Conservation (phyloP, 2,888 invertebrate species). For the Trissolcus japonicus region DNA sequence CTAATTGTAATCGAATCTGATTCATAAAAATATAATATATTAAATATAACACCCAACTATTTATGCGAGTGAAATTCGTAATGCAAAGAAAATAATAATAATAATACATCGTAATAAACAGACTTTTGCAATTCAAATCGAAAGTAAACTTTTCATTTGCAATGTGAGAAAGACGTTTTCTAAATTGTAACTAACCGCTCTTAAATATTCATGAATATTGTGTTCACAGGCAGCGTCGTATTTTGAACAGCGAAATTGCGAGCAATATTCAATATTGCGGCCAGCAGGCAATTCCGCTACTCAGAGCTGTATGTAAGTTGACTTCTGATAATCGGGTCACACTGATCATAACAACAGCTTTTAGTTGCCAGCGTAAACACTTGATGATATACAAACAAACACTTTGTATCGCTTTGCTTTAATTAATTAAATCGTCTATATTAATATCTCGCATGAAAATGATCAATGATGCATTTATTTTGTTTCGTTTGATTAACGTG, state of each 20-base stretch:
- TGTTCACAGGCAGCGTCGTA: conserved; percentile 22
- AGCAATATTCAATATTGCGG: conserved; percentile 47
- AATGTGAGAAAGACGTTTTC: conserved; percentile 27
- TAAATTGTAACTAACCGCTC: conserved; percentile 43
- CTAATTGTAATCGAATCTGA: too few relatives aligned
- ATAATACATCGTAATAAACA: conserved; percentile 39
- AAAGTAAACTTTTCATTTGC: conserved; percentile 37
- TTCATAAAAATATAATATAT: too few relatives aligned
- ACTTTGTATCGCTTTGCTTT: too few relatives aligned
- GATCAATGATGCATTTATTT: too few relatives aligned
- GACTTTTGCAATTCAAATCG: conserved; percentile 42
- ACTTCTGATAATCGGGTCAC: conserved; percentile 36
- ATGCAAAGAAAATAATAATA: conserved; percentile 19
- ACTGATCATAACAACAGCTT: conserved; percentile 15
- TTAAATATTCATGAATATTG: conserved; percentile 51
- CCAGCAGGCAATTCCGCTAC: conserved; percentile 14
- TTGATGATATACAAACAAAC: neutral
- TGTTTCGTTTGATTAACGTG: too few relatives aligned
- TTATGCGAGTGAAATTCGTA: neutral
- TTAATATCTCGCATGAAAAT: too few relatives aligned
- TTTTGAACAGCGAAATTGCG: conserved; percentile 17
- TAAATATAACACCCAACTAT: too few relatives aligned
- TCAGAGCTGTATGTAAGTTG: conserved; percentile 27
- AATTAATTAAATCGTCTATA: too few relatives aligned
- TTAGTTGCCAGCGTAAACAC: neutral